phyloP scores from a whole-genome alignment of 2,113 vertebrate species.

The Cinclus cinclus region DNA sequence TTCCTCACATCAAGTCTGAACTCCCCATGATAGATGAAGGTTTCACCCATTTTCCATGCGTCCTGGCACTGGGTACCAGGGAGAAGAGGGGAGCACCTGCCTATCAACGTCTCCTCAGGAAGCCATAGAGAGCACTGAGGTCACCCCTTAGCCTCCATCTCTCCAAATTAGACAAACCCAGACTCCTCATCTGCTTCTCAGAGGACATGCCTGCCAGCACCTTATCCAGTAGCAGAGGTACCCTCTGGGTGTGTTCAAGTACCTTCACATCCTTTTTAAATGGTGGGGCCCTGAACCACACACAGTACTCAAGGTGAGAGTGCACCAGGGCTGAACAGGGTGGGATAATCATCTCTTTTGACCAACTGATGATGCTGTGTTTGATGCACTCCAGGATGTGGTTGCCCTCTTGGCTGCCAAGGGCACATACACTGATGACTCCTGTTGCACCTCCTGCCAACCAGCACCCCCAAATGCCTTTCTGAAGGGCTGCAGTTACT shows the following conservation, averaged over 20 bases:
- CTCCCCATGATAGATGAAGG: background rate
- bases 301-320: background rate
- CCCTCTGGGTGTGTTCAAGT: rapidly evolving
- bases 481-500: background rate
- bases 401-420: background rate
- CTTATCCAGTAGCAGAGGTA: background rate
- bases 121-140: background rate
- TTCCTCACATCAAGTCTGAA: background rate
- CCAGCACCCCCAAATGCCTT: background rate
- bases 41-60: background rate
- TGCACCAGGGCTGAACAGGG: background rate
- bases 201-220: background rate
- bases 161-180: background rate
- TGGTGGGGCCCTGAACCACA: rapidly evolving
- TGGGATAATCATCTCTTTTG: background rate
- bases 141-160: background rate
- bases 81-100: background rate
- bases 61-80: background rate
- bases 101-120: rapidly evolving
- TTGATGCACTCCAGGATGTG: background rate
- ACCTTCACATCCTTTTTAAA: background rate
- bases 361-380: background rate
- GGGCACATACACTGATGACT: background rate
- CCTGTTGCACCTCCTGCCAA: background rate
- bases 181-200: background rate